Evolutionary conservation across 2,113 vertebrate genomes (phyloP).

Genomic region (Pithys albifrons): DNA sequence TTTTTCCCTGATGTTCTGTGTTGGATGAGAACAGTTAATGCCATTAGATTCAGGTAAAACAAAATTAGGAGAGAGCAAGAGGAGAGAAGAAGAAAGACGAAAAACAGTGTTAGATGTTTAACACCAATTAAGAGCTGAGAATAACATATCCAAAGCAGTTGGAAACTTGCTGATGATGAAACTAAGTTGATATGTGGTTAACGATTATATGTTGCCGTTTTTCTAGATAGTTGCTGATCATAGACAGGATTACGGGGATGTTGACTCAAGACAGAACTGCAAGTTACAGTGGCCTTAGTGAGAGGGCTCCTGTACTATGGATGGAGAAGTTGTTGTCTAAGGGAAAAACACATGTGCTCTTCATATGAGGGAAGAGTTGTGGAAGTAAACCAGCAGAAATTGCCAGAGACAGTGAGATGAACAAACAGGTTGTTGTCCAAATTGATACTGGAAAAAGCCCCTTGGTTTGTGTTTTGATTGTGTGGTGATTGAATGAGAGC

Average conservation of each 20-base stretch:
- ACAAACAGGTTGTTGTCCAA: background rate
- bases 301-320: background rate
- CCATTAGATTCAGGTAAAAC: background rate
- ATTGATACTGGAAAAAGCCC: background rate
- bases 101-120: background rate
- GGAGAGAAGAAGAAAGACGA: background rate
- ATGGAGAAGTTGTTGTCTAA: accelerated
- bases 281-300: background rate
- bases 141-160: background rate
- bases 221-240: background rate
- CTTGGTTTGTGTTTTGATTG: background rate
- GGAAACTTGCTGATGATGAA: background rate
- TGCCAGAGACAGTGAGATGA: background rate
- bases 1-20: background rate
- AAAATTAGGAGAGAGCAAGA: background rate
- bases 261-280: background rate
- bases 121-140: background rate
- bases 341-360: background rate
- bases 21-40: background rate
- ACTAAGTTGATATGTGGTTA: background rate
- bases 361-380: background rate
- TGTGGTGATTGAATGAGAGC: background rate
- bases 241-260: background rate
- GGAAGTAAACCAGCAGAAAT: background rate
- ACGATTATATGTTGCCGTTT: background rate